Percentiles rank a stretch among this genome's conserved stretches.
phyloP scores from a whole-genome alignment of 92 coral and sea anemone genomes.

The Zoanthus solanderi region DNA sequence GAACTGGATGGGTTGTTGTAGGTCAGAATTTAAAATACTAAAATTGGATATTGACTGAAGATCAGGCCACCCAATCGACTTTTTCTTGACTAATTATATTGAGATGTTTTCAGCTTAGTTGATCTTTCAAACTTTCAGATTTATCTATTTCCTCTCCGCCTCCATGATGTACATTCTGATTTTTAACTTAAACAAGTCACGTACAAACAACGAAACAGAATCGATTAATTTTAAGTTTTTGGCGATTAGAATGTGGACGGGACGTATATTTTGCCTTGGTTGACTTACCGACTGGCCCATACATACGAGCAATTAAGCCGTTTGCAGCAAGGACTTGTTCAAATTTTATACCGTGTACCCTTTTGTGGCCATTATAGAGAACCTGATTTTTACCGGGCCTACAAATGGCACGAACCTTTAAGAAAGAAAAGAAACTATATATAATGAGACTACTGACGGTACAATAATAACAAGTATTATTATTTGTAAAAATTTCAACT shows the following conservation, averaged over 20 bases:
- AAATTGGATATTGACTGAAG: background rate
- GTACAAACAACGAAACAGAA: conserved; percentile 4
- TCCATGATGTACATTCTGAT: background rate
- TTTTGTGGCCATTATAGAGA: too few species aligned
- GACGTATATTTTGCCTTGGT: conserved; percentile 4
- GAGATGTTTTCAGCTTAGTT: conserved; percentile 9
- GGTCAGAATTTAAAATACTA: background rate
- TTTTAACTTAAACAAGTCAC: conserved; percentile 12
- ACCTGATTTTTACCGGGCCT: conserved; percentile 2
- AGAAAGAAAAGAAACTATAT: too few species aligned
- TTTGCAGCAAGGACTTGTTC: conserved; percentile 28
- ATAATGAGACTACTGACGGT: too few species aligned
- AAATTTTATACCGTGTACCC: background rate
- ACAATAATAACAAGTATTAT: too few species aligned
- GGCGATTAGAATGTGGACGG: conserved; percentile 4
- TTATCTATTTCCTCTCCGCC: background rate
- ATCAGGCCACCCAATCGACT: background rate
- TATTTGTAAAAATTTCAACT: background rate
- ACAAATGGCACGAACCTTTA: too few species aligned
- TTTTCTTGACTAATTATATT: conserved; percentile 2
- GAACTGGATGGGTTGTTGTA: conserved; percentile 1
- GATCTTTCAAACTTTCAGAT: conserved; percentile 21
- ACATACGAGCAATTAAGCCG: conserved; percentile 12
- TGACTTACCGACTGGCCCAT: conserved; percentile 26
- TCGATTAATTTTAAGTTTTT: background rate